Percentiles rank a stretch among this genome's conserved stretches.
These are phyloP conservation scores for Thamnaconus septentrionalis DNA, from an alignment of 2,113 vertebrate species.

Conservation along the genomic window DNA sequence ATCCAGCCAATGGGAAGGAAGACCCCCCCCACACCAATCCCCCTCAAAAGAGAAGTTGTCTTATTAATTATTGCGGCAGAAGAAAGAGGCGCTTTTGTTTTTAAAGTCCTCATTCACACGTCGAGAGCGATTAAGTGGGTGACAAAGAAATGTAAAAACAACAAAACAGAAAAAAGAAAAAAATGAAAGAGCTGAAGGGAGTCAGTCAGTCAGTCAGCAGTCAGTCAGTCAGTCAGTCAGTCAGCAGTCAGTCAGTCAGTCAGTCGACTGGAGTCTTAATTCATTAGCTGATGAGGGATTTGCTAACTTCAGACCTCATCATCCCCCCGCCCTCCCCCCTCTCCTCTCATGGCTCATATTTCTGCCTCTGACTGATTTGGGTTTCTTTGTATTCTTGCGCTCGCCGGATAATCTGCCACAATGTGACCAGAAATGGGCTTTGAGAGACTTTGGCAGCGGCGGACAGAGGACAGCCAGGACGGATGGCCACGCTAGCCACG, in stretches of 20 bases:
- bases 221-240: constrained; percentile 50
- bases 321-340: constrained; percentile 24
- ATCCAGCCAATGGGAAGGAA: constrained; percentile 63
- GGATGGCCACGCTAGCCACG: neutral
- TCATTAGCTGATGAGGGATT: constrained; percentile 71
- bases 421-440: constrained; percentile 57
- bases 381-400: constrained; percentile 53
- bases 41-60: constrained; percentile 40
- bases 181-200: constrained; percentile 51
- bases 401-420: constrained; percentile 63
- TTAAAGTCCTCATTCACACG: constrained; percentile 41
- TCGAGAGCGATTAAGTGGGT: constrained; percentile 47
- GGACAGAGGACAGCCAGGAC: constrained; percentile 60
- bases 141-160: too few species aligned
- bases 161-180: constrained; percentile 16
- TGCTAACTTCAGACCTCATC: constrained; percentile 64
- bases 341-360: constrained; percentile 61
- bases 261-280: constrained; percentile 63
- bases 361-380: constrained; percentile 54
- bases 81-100: constrained; percentile 57
- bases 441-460: constrained; percentile 25
- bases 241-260: constrained; percentile 52
- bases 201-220: constrained; percentile 49
- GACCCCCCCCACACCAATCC: constrained; percentile 53
- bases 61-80: constrained; percentile 66